Conservation (phyloP, 2,888 invertebrate genomes). For the Dichetophora obliterata region DNA sequence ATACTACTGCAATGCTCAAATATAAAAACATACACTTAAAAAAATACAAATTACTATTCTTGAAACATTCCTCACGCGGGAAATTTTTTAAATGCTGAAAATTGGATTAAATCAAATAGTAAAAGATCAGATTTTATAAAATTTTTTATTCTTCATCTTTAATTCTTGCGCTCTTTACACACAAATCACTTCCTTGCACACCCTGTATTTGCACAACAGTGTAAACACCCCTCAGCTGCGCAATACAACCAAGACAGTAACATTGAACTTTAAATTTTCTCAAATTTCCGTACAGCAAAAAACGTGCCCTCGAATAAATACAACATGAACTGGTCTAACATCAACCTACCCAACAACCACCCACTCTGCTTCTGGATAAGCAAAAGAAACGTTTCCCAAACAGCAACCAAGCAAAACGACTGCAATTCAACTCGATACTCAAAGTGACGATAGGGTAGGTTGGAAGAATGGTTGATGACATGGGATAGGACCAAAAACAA, state of each 20-base stretch:
- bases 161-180: no score
- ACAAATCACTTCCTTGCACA: not conserved
- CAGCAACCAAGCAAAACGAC: not conserved
- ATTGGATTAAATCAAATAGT: no score
- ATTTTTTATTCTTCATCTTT: no score
- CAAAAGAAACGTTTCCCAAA: not conserved
- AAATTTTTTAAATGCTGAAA: no score
- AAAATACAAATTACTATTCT: no score
- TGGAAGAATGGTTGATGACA: not conserved
- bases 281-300: not conserved
- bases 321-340: not conserved
- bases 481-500: not conserved
- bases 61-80: no score
- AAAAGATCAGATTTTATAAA: no score
- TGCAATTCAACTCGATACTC: not conserved
- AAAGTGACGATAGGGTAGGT: not conserved
- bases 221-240: not conserved
- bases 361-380: not conserved
- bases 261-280: slow-evolving; percentile 27
- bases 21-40: no score
- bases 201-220: not conserved
- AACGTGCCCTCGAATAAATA: not conserved
- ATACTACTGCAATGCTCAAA: no score
- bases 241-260: slow-evolving; percentile 12
- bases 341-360: not conserved